These are phyloP conservation scores for Hippocampus abdominalis DNA, from an alignment of 2,113 vertebrate species.

Conservation along the genomic window DNA sequence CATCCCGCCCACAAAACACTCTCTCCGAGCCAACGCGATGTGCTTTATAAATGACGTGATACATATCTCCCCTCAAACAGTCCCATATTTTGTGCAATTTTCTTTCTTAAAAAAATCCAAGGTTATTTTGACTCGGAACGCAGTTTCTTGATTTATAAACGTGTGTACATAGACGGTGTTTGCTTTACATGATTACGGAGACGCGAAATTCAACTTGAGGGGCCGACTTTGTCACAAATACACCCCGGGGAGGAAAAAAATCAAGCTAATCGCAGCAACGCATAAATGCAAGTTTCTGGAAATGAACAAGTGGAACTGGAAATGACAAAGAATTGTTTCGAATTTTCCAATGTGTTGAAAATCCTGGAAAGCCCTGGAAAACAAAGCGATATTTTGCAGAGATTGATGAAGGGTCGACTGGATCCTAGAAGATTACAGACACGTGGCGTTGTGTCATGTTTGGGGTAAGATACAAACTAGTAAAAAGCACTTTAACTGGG, in stretches of 20 bases:
- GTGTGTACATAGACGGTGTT: conserved; percentile 34
- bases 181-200: conserved; percentile 39
- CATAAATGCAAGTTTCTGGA: conserved; percentile 23
- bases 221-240: conserved; percentile 38
- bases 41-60: conserved; percentile 61
- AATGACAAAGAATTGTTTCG: conserved; percentile 16
- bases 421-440: conserved; percentile 20
- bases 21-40: conserved; percentile 52
- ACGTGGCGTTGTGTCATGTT: conserved; percentile 12
- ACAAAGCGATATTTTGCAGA: conserved; percentile 23
- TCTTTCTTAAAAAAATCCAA: conserved; percentile 33
- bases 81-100: conserved; percentile 47
- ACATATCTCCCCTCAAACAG: conserved; percentile 44
- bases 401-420: conserved; percentile 44
- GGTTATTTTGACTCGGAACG: conserved; percentile 43
- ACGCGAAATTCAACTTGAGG: conserved; percentile 54
- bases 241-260: conserved; percentile 29
- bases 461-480: conserved; percentile 20
- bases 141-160: conserved; percentile 40
- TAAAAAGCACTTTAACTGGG: conserved; percentile 12
- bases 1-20: conserved; percentile 26
- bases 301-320: conserved; percentile 25
- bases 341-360: conserved; percentile 14
- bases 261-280: conserved; percentile 26
- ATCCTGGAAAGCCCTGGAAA: conserved; percentile 51